These are phyloP conservation scores for Cyanistes caeruleus DNA, from an alignment of 2,113 vertebrate species.

Conservation along the genomic window DNA sequence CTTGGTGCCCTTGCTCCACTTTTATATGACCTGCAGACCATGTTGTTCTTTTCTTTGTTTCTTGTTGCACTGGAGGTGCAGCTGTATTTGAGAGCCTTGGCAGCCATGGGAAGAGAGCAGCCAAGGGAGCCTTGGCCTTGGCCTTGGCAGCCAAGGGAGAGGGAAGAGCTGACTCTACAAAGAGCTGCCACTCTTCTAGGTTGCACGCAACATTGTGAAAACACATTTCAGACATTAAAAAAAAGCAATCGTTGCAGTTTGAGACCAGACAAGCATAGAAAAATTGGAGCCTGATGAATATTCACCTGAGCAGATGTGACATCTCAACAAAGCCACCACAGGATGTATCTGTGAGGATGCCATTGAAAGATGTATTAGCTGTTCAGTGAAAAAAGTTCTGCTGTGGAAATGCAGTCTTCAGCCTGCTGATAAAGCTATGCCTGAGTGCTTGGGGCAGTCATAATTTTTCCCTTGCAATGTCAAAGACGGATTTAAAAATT, in stretches of 20 bases:
- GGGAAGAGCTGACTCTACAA: background rate
- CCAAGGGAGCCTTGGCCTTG: no score
- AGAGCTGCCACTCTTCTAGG: background rate
- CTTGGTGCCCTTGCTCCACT: background rate
- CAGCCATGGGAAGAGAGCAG: background rate
- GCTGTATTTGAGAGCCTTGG: background rate
- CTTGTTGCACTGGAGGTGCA: background rate
- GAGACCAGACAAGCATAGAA: background rate
- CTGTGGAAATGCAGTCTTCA: background rate
- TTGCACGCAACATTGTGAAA: background rate
- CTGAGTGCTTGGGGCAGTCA: background rate
- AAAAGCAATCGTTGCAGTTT: background rate
- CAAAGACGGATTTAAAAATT: constrained; percentile 17
- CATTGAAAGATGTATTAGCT: background rate
- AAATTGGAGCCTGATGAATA: background rate
- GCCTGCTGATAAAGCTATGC: background rate
- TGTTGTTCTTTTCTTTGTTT: background rate
- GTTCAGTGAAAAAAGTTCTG: background rate
- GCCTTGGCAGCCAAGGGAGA: background rate
- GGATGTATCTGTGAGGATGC: background rate
- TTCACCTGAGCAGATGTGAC: background rate
- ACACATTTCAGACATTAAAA: background rate
- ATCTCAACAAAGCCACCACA: background rate
- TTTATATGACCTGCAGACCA: background rate
- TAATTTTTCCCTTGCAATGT: background rate